These are phyloP conservation scores for Tympanuchus pallidicinctus DNA, from an alignment of 2,113 vertebrate species.

Conservation along the genomic window DNA sequence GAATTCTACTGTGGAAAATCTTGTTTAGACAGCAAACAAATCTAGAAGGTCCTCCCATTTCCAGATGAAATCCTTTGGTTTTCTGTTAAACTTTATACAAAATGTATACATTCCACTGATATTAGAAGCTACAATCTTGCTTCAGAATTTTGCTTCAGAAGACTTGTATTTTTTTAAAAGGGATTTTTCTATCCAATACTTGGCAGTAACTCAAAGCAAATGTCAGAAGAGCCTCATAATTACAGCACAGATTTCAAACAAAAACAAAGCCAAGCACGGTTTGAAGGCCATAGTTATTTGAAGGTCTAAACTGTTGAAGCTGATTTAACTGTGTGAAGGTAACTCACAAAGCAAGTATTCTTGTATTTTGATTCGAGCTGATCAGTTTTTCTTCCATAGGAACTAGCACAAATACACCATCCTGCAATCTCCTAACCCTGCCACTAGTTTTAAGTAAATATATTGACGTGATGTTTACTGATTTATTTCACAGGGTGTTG, in stretches of 20 bases:
- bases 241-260: not conserved
- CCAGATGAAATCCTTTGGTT: not conserved
- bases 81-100: not conserved
- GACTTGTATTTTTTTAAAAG: not conserved
- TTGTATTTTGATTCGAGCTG: not conserved
- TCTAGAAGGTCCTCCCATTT: not conserved
- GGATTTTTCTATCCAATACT: not conserved
- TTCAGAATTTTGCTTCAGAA: not conserved
- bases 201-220: not conserved
- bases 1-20: not conserved
- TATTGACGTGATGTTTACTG: not conserved
- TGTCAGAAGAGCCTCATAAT: not conserved
- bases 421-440: not conserved
- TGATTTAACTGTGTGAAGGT: not conserved
- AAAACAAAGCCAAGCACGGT: not conserved
- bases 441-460: not conserved
- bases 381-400: not conserved
- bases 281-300: not conserved
- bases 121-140: not conserved
- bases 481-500: not conserved
- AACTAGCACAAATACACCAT: not conserved
- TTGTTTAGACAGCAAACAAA: not conserved
- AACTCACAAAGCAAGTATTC: not conserved
- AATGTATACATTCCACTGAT: not conserved
- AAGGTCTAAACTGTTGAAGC: not conserved